Percentiles rank a stretch among this genome's conserved stretches.
phyloP scores from a whole-genome alignment of 2,113 vertebrate genomes.

The Charina bottae region DNA sequence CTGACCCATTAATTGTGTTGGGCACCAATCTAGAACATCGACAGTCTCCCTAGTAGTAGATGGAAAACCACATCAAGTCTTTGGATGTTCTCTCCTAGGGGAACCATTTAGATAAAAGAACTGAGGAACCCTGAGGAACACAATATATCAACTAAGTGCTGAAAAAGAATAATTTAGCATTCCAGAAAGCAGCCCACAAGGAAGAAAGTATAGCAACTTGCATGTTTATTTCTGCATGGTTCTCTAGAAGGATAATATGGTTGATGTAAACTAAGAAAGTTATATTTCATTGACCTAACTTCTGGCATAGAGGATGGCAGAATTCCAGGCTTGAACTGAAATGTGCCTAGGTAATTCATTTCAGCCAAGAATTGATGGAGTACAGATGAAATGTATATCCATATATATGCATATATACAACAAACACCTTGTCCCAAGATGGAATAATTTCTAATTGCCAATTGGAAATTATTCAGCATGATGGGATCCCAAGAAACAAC shows the following conservation, averaged over 20 bases:
- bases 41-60: background rate
- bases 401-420: background rate
- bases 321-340: background rate
- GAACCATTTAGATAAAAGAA: background rate
- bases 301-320: background rate
- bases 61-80: background rate
- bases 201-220: background rate
- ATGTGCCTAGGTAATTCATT: background rate
- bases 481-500: background rate
- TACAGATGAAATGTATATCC: background rate
- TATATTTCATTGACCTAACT: background rate
- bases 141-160: background rate
- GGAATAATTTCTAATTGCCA: background rate
- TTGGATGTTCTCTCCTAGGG: background rate
- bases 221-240: background rate
- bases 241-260: background rate
- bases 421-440: background rate
- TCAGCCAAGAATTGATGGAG: background rate
- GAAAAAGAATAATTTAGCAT: background rate
- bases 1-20: background rate
- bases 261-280: background rate
- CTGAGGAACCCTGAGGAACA: background rate
- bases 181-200: background rate
- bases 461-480: background rate
- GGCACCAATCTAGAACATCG: background rate